Conservation (phyloP, 2,797 vertebrate species). For the Pogoniulus pusillus region DNA sequence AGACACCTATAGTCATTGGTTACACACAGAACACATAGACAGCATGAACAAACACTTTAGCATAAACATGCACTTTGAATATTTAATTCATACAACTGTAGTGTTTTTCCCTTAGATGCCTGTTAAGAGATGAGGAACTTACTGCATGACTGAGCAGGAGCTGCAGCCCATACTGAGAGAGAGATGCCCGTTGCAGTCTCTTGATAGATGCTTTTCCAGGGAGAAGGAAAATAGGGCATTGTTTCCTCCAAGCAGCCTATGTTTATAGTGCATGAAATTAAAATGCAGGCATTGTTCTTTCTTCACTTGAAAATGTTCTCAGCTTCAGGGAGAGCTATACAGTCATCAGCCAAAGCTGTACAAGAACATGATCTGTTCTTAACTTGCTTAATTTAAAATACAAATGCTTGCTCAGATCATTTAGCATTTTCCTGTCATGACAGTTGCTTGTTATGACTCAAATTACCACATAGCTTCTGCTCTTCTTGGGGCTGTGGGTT, state of each 20-base stretch:
- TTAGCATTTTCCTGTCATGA: neutral
- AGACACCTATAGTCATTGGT: neutral
- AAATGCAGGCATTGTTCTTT: neutral
- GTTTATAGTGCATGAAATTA: neutral
- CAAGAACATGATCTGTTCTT: neutral
- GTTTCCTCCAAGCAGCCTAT: neutral
- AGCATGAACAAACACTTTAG: neutral
- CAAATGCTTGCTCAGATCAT: neutral
- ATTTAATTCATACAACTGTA: neutral
- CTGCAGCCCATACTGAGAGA: neutral
- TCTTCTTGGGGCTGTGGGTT: rapidly evolving
- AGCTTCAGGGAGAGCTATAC: neutral
- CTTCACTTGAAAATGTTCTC: neutral
- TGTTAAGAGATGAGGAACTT: neutral
- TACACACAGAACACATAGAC: rapidly evolving
- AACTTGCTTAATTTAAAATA: neutral
- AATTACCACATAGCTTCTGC: neutral
- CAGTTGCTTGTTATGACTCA: neutral
- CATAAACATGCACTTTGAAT: neutral
- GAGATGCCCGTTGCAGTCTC: neutral
- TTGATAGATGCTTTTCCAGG: neutral
- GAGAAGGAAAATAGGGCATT: neutral
- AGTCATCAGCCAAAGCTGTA: neutral
- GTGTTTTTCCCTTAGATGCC: neutral
- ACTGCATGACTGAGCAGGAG: neutral